A percentile compares a stretch with the other conserved stretches of the same genome.
Evolutionary conservation across 2,113 vertebrate genomes (phyloP).

Genomic region (Gobiocypris rarus): DNA sequence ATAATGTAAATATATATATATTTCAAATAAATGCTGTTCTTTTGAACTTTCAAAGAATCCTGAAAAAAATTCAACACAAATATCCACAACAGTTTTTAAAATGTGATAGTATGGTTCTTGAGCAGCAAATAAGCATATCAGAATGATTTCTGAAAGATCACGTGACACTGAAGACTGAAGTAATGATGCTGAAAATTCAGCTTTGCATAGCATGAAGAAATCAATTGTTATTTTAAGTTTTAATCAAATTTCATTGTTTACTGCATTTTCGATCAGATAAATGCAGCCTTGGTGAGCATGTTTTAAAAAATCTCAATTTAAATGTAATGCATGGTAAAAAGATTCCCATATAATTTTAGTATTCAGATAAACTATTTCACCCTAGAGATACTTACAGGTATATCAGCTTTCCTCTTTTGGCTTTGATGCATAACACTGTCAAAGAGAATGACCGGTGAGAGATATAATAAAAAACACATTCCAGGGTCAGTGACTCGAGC

Average conservation of each 20-base stretch:
- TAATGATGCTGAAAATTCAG: neutral
- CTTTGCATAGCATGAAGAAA: too few species aligned
- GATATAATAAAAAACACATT: constrained; percentile 4
- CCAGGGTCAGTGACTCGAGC: neutral
- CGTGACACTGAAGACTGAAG: neutral
- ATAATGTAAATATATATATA: too few species aligned
- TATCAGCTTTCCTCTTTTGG: neutral
- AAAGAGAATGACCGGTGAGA: neutral
- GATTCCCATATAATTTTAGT: neutral
- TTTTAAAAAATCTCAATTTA: too few species aligned
- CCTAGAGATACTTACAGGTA: neutral
- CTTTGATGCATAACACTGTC: constrained; percentile 14
- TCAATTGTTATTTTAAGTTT: neutral
- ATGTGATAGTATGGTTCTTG: too few species aligned
- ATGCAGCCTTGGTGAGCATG: neutral
- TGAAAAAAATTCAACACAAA: too few species aligned
- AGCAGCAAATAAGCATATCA: too few species aligned
- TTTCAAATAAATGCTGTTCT: too few species aligned
- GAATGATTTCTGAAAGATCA: neutral
- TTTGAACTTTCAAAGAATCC: too few species aligned
- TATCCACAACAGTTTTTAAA: too few species aligned
- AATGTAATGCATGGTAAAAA: neutral
- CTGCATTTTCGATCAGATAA: neutral
- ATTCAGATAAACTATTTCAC: neutral
- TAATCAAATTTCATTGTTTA: neutral